A percentile compares a stretch with the other conserved stretches of the same genome.
phyloP scores from a whole-genome alignment of 2,797 vertebrate genomes.

The Neosilurus mollespiculum region DNA sequence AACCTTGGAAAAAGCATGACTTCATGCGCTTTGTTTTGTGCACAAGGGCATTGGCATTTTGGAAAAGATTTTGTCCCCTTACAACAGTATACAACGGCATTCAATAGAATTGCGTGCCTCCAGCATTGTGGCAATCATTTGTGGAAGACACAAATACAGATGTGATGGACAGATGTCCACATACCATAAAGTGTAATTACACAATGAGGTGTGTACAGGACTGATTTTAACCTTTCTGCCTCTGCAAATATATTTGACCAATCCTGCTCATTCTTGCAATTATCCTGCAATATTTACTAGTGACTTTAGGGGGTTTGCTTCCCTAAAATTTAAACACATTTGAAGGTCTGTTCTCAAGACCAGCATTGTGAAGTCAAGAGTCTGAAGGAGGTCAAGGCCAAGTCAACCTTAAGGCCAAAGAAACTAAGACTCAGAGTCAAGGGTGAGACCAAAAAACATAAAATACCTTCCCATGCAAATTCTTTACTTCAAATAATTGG shows the following conservation, averaged over 20 bases:
- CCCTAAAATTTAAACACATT: neutral
- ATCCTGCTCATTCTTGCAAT: neutral
- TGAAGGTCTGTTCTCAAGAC: neutral
- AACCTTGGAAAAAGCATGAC: neutral
- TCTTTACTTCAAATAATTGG: neutral
- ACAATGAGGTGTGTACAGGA: neutral
- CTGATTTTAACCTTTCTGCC: neutral
- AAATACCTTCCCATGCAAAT: neutral
- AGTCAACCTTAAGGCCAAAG: neutral
- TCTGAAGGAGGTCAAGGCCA: neutral
- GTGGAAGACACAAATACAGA: neutral
- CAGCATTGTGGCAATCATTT: neutral
- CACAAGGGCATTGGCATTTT: neutral
- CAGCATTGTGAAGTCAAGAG: neutral
- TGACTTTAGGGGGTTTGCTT: neutral
- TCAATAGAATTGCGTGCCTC: neutral
- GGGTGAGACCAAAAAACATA: neutral
- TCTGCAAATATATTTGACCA: neutral
- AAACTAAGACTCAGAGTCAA: neutral
- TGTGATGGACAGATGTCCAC: neutral
- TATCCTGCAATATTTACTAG: neutral
- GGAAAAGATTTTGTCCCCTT: neutral
- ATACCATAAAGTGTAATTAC: neutral
- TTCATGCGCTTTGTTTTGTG: neutral
- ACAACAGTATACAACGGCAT: neutral